These are phyloP conservation scores for Galeopterus variegatus DNA, from an alignment of 2,113 vertebrate genomes.

Conservation along the genomic window DNA sequence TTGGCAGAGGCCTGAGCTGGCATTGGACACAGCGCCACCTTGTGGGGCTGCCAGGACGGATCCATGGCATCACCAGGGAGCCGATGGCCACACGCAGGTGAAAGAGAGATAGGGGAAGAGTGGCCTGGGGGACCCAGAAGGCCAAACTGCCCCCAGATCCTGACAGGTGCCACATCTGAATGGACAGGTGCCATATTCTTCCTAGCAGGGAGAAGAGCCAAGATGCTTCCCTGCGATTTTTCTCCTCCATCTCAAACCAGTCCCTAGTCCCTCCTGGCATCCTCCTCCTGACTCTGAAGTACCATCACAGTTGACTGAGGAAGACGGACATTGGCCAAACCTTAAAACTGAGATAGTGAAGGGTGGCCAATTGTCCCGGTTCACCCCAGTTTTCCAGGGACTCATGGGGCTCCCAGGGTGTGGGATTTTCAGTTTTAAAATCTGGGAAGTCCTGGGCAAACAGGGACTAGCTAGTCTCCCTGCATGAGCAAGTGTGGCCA, in stretches of 20 bases:
- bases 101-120: background rate
- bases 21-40: constrained; percentile 69
- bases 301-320: too few relatives aligned
- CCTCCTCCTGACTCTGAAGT: background rate
- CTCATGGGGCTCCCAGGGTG: background rate
- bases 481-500: fast-evolving
- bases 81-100: too few relatives aligned
- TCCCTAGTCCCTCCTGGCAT: background rate
- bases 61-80: background rate
- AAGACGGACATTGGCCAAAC: background rate
- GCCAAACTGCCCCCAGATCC: background rate
- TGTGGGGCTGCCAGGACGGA: background rate
- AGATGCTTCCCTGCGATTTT: background rate
- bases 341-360: background rate
- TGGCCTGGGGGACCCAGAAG: background rate
- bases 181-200: background rate
- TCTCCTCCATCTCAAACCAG: background rate
- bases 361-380: background rate
- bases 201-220: background rate
- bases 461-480: background rate
- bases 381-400: background rate
- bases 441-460: background rate
- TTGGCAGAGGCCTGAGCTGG: background rate
- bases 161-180: background rate
- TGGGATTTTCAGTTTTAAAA: background rate